Evolutionary conservation across 2,113 vertebrate genomes (phyloP), one percentile per base, ranked within the genome.

Genomic region (Lamprotornis superbus): DNA sequence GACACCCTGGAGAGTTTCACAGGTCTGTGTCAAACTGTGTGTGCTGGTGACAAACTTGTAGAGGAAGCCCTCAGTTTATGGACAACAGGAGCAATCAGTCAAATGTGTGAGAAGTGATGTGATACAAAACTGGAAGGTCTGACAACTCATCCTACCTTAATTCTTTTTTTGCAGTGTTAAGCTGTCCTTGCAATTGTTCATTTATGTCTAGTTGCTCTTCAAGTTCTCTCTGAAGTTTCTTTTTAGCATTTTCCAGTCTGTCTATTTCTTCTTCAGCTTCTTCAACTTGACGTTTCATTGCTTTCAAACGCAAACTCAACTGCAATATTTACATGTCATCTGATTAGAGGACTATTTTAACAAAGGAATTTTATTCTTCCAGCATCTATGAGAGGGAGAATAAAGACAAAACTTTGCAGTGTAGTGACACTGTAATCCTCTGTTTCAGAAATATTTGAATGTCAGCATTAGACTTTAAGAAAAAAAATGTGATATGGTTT

Each of bases 221-320:
- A 95, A 99, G 98, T 81, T 99, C 99, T 96, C 99, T 97, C 98
- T 99, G 99, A 76, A 99, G 98, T 96, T 99, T 99, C 98, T 99
- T 99, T 97, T 98, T 99, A 30, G 98, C 75, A 89, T 98, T 98
- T 95, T 99, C 99, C 89, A 99, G 98, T 50, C 99, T 98, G 94
- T 99, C 99, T 12, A 99, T 99, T 97, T 99, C 99, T 97, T 99
- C 99, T 97, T 99, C 99, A 0, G 99, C 99, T 97, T 99, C 99
- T 59, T 99, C 98, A 94, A 99, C 99, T 97, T 99, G 99, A 30
- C 99, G 98, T 96, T 99, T 99, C 98, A 99, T 98, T 30, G 99
- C 99, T 96, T 99, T 99, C 89, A 99, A 96, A 85, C 99, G 98
- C 94, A 99, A 97, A 97, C 98, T 99, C 95, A 99, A 91, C 99